Base-by-base conservation (phyloP, 2,113 vertebrate species). In the Lamprologus speciosus region DNA sequence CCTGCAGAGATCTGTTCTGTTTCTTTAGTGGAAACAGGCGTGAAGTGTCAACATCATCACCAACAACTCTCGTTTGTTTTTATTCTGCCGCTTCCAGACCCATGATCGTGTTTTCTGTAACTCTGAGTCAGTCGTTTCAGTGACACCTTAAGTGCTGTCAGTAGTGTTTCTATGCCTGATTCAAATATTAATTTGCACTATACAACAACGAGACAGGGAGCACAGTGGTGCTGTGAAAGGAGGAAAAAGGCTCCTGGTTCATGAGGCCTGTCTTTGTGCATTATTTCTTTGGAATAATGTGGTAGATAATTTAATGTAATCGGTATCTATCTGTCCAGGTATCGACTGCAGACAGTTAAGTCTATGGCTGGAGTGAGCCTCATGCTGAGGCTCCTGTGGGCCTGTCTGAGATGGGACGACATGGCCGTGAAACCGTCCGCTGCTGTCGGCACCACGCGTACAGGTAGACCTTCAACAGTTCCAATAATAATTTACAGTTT, bases 361-460 rank as follows among this genome's bases (percentile, higher is more conserved):
- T 98, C 98, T 16, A 94, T 99, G 93, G 98, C 98, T 4, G 98
- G 98, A 70, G 98, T 99, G 89, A 99, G 98, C 93, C 97, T 99
- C 40, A 99, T 99, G 99, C 90, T 99, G 84, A 96, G 99, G 42
- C 96, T 99, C 12, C 93, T 99, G 42, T 99, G 99, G 99, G 98
- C 98, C 4, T 98, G 97, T 89, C 96, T 99, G 89, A 96, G 98
- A 82, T 99, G 99, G 99, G 99, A 99, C 54, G 98, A 99, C 92
- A 99, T 99, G 99, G 98, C 98, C 3, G 98, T 99, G 75, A 99
- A 99, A 94, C 98, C 98, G 2, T 99, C 98, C 7, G 97, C 98
- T 16, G 97, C 97, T 31, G 98, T 97, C 6, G 97, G 98, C 83
- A 98, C 98, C 53, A 99, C 98, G 0, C 97, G 98, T 26, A 99